Evolutionary conservation across 2,888 invertebrate genomes (phyloP), one percentile per base, ranked within the genome.

Genomic region (Arrhopalites spinosus): DNA sequence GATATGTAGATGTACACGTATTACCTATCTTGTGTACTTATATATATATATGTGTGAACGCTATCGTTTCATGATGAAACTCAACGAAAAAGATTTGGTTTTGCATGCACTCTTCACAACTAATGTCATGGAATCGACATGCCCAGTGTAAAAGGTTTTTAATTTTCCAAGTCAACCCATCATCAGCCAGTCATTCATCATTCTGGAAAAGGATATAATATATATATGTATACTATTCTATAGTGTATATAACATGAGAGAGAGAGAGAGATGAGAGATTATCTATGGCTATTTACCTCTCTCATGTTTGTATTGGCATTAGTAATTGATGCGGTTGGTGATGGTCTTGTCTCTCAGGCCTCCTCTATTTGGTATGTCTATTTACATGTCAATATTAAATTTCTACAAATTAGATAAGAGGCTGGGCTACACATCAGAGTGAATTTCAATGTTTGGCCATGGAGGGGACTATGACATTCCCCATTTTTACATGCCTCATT

Each of bases 131-230:
- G 59, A 23, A 68, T 68, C 67, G 13, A 56, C 68, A 68, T 50
- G 68, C 25, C 56, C n/a, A 68, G 29, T 30, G 70, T 70, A 70
- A 70, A 70, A 70, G 70, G 70, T 70, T 70, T n/a, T 70, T 59
- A 23, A 59, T 59, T 59, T 70, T 36, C 70, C n/a, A 17, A 70
- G 59, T 61, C 59, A 71, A 71, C 59, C 13, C 59, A 43, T 68
- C 68, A 47, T 68, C 27, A 50, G 2, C 25, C 36, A 50, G 29
- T 27, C 68, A 68, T 50, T 68, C 50, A 68, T 68, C 68, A 68
- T 50, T 47, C 68, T 68, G 47, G 47, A 47, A 45, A 27, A 25
- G 63, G 11, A 29, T 63, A n/a, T n/a, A n/a, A n/a, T n/a, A n/a
- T n/a, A n/a, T n/a, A n/a, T n/a, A n/a, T n/a, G n/a, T n/a, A n/a